These are phyloP conservation scores for Chirona hameri DNA, from an alignment of 2,888 invertebrate genomes.

Conservation along the genomic window DNA sequence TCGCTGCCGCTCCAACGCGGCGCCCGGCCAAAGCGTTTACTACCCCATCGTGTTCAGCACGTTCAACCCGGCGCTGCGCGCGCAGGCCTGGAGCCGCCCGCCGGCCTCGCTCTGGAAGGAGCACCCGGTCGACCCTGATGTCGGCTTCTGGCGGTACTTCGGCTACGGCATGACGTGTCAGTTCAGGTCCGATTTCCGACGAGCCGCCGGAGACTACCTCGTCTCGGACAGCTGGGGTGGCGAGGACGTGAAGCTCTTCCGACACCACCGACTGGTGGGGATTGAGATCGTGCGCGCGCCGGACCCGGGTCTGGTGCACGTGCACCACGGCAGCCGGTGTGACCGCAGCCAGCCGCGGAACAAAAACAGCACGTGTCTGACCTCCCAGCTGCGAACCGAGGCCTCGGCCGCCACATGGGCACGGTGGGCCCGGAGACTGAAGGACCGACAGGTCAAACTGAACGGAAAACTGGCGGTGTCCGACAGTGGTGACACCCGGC, in stretches of 20 bases:
- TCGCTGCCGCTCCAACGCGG: constrained; percentile 53
- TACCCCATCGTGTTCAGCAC: constrained; percentile 76
- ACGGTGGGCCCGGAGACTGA: too few species aligned
- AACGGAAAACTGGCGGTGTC: too few species aligned
- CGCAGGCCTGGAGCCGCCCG: neutral
- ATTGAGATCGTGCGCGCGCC: neutral
- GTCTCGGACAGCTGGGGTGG: constrained; percentile 74
- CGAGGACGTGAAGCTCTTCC: constrained; percentile 71
- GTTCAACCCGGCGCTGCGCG: constrained; percentile 66
- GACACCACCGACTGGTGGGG: neutral
- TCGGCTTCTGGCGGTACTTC: constrained; percentile 77
- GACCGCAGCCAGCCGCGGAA: neutral
- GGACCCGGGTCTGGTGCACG: neutral
- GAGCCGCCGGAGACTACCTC: constrained; percentile 61
- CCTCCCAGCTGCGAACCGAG: neutral
- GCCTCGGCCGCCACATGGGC: neutral
- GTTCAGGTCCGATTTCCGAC: constrained; percentile 68
- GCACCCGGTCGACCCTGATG: constrained; percentile 68
- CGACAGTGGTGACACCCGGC: too few species aligned
- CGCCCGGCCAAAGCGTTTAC: constrained; percentile 59
- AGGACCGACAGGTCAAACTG: too few species aligned
- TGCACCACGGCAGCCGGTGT: neutral
- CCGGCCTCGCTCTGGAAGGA: constrained; percentile 46
- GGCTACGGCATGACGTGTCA: constrained; percentile 79
- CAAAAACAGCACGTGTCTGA: neutral